Evolutionary conservation across 2,888 invertebrate species (phyloP), one percentile per base, ranked within the genome.

Genomic region (Apodemia mormo): DNA sequence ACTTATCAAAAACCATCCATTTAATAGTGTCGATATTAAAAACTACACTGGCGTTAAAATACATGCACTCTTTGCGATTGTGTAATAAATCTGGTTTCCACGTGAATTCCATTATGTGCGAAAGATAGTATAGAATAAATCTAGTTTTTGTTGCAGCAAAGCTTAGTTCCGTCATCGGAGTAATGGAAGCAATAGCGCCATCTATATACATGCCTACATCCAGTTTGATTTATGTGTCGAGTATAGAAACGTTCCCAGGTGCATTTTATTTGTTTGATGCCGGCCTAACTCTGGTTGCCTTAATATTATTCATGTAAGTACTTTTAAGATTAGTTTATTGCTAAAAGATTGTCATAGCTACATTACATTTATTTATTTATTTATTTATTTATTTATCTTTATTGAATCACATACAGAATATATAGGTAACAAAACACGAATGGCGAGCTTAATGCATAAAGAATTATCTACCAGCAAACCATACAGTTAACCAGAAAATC

Each of bases 211-310:
- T 92, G 83, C 94, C 95, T 0, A 81, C 94, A 2, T 94, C 94
- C 29, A 95, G 94, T 74, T 87, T 84, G 67, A 93, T 95, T 75
- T 95, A 94, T 79, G 85, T 89, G 68, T 81, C 84, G 14, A 95
- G 94, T 0, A 86, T 94, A 12, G 84, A 92, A 49, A 85, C 78
- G 0, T 91, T 94, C 68, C 94, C 95, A 0, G 92, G 94, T 0
- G 94, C 94, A 0, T 95, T 94, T 78, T 94, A 94, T 76, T 84
- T 94, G 76, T 89, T 95, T 71, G 94, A 94, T 67, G 92, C 92
- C 1, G 83, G 83, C 1, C 83, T 94, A 5, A 94, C 94, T 4
- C 76, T 90, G 0, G 76, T 92, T 0, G 94, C 94, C 12, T 76
- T 94, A 54, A 81, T 83, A 66, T 80, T 94, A 12, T 93, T 94